Evolutionary conservation across 2,888 invertebrate species (phyloP).

Genomic region (Arenicola marina): DNA sequence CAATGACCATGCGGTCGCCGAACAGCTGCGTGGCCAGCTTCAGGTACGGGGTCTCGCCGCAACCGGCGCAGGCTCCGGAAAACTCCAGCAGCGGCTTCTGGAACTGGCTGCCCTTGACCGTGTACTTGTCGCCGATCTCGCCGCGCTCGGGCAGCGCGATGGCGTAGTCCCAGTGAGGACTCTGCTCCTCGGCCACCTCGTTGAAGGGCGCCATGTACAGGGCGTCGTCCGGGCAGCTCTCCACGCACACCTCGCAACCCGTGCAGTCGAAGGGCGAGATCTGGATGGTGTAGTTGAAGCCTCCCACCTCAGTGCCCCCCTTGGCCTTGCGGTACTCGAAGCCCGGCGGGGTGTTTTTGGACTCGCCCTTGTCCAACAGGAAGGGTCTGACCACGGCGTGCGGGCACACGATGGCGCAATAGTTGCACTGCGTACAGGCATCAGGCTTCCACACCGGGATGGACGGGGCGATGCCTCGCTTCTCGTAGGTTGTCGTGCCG

Average conservation of each 20-base stretch:
- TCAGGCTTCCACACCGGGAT: conserved; percentile 36
- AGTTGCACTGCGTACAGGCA: conserved; percentile 35
- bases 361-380: conserved; percentile 29
- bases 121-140: conserved; percentile 31
- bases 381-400: conserved; percentile 37
- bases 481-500: conserved; percentile 31
- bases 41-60: conserved; percentile 35
- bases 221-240: conserved; percentile 36
- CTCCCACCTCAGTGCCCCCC: conserved; percentile 33
- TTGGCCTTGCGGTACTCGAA: conserved; percentile 36
- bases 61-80: conserved; percentile 33
- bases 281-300: conserved; percentile 35
- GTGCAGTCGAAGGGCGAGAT: conserved; percentile 33
- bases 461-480: conserved; percentile 33
- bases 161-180: conserved; percentile 34
- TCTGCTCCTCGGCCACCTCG: conserved; percentile 29
- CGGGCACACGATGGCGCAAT: conserved; percentile 37
- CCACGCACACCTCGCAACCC: conserved; percentile 34
- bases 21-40: conserved; percentile 35
- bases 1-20: conserved; percentile 35
- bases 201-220: conserved; percentile 37
- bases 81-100: conserved; percentile 33
- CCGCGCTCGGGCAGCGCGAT: conserved; percentile 26
- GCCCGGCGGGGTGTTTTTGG: conserved; percentile 30
- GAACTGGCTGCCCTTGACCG: conserved; percentile 34